These are phyloP conservation scores for Papilio demoleus DNA, from an alignment of 2,888 invertebrate genomes.

Conservation along the genomic window DNA sequence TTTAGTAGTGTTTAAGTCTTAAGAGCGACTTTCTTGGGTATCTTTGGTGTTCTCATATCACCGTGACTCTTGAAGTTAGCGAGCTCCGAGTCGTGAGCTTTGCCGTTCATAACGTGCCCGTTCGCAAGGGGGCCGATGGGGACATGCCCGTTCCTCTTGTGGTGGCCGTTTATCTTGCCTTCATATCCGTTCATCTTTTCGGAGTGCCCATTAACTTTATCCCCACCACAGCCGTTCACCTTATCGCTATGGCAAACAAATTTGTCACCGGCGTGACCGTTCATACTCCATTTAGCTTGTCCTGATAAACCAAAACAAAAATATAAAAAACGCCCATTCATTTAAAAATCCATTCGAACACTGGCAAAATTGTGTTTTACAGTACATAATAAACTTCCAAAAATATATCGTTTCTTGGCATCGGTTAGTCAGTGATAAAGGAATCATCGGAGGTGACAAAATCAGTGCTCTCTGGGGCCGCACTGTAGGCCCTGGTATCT, in stretches of 20 bases:
- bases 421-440: constrained; percentile 61
- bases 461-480: constrained; percentile 65
- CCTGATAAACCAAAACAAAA: constrained; percentile 74
- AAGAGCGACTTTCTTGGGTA: constrained; percentile 73
- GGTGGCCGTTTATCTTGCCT: constrained; percentile 47
- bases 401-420: constrained; percentile 51
- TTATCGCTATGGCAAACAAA: constrained; percentile 53
- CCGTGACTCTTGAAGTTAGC: constrained; percentile 58
- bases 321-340: constrained; percentile 59
- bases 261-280: constrained; percentile 51
- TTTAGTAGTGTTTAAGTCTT: constrained; percentile 61
- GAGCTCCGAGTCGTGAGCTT: constrained; percentile 51
- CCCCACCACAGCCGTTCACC: constrained; percentile 53
- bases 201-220: constrained; percentile 51
- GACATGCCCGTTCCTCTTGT: constrained; percentile 47
- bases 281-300: constrained; percentile 58
- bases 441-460: constrained; percentile 63
- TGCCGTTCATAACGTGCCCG: constrained; percentile 50
- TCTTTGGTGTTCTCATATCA: constrained; percentile 72
- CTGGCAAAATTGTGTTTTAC: constrained; percentile 76
- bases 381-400: constrained; percentile 46
- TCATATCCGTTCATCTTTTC: constrained; percentile 46
- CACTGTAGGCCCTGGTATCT: constrained; percentile 68
- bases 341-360: constrained; percentile 53
- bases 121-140: constrained; percentile 48